Evolutionary conservation across 2,113 vertebrate genomes (phyloP), one percentile per base, ranked within the genome.

Genomic region (Panurus biarmicus): DNA sequence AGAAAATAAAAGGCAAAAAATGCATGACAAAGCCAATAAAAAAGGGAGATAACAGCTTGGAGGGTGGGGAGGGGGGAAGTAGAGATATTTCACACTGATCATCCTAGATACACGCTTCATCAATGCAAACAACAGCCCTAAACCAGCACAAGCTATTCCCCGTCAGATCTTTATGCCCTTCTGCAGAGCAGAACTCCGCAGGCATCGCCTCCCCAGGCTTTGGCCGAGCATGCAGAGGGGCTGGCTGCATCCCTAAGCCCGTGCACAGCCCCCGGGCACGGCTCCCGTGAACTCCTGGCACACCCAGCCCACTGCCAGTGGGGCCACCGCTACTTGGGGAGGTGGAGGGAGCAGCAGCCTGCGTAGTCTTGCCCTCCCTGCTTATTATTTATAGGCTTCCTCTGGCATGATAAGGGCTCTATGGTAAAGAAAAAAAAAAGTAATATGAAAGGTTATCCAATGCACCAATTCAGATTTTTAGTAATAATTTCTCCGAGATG

Each of bases 401-500:
- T 50, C 47, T 4, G 1, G 64, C 60, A 70, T 17, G 77, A 92
- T 88, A 91, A 91, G 75, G 48, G 48, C 56, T 81, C 75, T 35
- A 33, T 0, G 5, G 60, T 29, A 44, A 86, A 80, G 84, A 14
- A 18, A 35, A 35, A 26, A 25, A 51, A 70, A 42, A 44, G 44
- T 6, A 61, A 61, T 53, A 45, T 4, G 45, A 87, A 82, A 93
- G 64, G 72, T 87, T 92, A 62, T 66, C 74, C 93, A 92, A 89
- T 79, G 65, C 28, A n/a, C 75, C 60, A 44, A 89, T 95, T 94
- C 84, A 85, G 85, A 79, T 56, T 95, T 90, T 95, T 57, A 77
- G 82, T 28, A 89, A 95, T 96, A 89, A 73, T 96, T 96, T 94
- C 90, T 93, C 81, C 5, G 76, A 74, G 58, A 87, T 91, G 91